Base-by-base conservation (phyloP, 1,140 invertebrate genomes). In the Tetramorium simillimum region DNA sequence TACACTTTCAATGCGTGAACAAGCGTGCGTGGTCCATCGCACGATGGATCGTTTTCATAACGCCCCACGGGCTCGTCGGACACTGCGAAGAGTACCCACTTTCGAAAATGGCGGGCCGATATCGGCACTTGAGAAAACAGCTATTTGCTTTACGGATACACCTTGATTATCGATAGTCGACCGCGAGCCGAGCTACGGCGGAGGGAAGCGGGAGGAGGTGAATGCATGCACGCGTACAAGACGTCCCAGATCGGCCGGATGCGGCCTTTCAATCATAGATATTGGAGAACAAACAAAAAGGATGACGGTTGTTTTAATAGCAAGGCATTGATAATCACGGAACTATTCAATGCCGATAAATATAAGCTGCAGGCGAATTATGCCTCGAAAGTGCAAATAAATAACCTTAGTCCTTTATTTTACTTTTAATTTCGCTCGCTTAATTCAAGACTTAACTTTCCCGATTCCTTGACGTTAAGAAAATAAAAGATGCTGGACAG, bases 61-160 rank as follows among this genome's bases (percentile, higher is more conserved):
- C 14, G 62, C 33, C 70, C 58, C 10, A 40, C 33, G 70, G 49
- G 56, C 78, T 58, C 63, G 43, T 28, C 28, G 28, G 18, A 43
- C 33, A 37, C 7, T 21, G 14, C 70, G 62, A 84, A 63, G 53
- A 88, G 21, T 43, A 60, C 1, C 62, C 16, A 76, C 56, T 89
- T 89, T 82, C 60, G 65, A 78, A 85, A 85, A 87, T 46, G 46
- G 72, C 72, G 46, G 43, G 10, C 24, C 76, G 46, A 82, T 77
- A 88, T 82, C 40, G 78, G 37, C 60, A 81, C 85, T 82, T 75
- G 82, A 70, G 87, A 69, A 88, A 90, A 88, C 80, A 76, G 76
- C 58, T 91, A 86, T 91, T 92, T 92, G 62, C 87, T 88, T 86
- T 77, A 85, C 72, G 85, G 81, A 85, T 85, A 75, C 82, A 37